Evolutionary conservation across 2,888 invertebrate species (phyloP).

Genomic region (Pseudococcus jackbeardsleyi): DNA sequence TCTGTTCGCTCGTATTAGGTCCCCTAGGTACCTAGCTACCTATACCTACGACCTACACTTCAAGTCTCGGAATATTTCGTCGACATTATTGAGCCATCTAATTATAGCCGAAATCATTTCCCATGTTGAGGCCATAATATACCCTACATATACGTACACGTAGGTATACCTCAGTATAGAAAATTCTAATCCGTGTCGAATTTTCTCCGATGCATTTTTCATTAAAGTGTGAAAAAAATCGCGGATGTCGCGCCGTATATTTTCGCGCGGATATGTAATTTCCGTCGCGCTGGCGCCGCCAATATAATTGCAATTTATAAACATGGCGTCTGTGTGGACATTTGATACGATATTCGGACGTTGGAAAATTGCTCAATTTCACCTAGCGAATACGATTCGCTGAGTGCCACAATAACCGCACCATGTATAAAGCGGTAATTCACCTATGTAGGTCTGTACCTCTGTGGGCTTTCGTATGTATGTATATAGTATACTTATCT

Average conservation of each 20-base stretch:
- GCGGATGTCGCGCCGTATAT: background rate
- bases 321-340: constrained; percentile 35
- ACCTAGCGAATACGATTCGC: constrained; percentile 13
- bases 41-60: too few species aligned
- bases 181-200: constrained; percentile 40
- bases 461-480: background rate
- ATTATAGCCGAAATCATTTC: background rate
- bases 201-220: constrained; percentile 48
- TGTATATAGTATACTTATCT: background rate
- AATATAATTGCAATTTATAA: constrained; percentile 42
- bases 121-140: background rate
- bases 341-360: constrained; percentile 29
- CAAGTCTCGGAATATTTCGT: background rate
- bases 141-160: background rate
- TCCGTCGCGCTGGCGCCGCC: constrained; percentile 20
- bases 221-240: constrained; percentile 63
- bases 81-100: background rate
- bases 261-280: constrained; percentile 35
- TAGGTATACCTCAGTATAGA: too few species aligned
- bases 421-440: constrained; percentile 43
- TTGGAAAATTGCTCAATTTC: constrained; percentile 50
- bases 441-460: constrained; percentile 38
- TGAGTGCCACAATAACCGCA: constrained; percentile 33
- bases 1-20: background rate
- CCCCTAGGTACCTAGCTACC: too few species aligned